Evolutionary conservation across 2,888 invertebrate species (phyloP).

Genomic region (Gastrophysa polygoni): DNA sequence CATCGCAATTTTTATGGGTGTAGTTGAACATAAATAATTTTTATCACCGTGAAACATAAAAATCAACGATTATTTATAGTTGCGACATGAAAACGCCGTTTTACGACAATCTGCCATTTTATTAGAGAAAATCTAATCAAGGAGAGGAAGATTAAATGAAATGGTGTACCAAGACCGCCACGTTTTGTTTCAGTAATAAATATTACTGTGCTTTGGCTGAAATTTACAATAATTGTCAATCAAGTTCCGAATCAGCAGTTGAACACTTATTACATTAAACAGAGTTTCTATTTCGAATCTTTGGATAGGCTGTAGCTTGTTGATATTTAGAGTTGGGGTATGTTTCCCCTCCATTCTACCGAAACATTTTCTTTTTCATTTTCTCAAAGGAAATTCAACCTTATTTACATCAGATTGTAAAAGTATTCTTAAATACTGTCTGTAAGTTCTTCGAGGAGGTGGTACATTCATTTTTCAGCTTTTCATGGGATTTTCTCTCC

Average conservation of each 20-base stretch:
- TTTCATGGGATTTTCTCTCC: too few species aligned
- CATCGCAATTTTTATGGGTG: slow-evolving; percentile 32
- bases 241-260: background rate
- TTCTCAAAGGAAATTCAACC: too few species aligned
- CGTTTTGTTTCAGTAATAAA: background rate
- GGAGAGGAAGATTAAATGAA: slow-evolving; percentile 17
- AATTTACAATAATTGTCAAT: background rate
- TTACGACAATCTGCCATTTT: slow-evolving; percentile 30
- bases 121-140: slow-evolving; percentile 27
- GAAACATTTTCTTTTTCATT: too few species aligned
- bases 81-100: slow-evolving; percentile 30
- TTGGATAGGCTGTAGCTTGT: too few species aligned
- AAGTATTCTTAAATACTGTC: too few species aligned
- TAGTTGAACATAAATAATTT: slow-evolving; percentile 36
- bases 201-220: background rate
- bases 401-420: too few species aligned
- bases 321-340: too few species aligned
- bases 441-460: too few species aligned
- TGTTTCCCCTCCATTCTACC: too few species aligned
- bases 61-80: slow-evolving; percentile 34
- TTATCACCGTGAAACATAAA: slow-evolving; percentile 30
- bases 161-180: slow-evolving; percentile 1
- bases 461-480: too few species aligned
- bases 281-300: too few species aligned
- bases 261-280: too few species aligned